A percentile compares a stretch with the other conserved stretches of the same genome.
These are phyloP conservation scores for Erpornis zantholeuca DNA, from an alignment of 2,113 vertebrate genomes.

Conservation along the genomic window DNA sequence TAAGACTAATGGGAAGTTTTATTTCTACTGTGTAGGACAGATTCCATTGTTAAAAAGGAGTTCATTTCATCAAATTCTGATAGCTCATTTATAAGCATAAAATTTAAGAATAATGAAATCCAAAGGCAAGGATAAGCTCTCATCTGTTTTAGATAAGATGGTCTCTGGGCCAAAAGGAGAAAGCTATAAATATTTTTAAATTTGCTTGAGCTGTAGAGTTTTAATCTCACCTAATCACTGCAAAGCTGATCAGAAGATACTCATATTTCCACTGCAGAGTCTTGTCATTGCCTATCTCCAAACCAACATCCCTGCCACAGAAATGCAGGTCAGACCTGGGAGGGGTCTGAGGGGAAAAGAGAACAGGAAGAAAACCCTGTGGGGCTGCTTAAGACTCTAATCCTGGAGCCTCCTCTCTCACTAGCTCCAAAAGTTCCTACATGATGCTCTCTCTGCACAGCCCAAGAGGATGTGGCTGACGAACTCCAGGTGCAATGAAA, in stretches of 20 bases:
- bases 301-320: not conserved
- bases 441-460: not conserved
- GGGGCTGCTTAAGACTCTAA: not conserved
- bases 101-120: not conserved
- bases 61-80: not conserved
- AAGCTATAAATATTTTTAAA: not conserved
- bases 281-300: not conserved
- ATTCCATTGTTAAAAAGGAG: not conserved
- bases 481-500: constrained; percentile 8
- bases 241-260: not conserved
- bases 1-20: not conserved
- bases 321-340: not conserved
- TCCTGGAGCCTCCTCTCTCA: not conserved
- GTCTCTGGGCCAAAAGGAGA: not conserved
- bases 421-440: not conserved
- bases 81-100: not conserved
- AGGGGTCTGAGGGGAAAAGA: not conserved
- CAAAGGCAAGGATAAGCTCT: not conserved
- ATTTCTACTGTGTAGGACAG: not conserved
- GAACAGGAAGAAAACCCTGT: not conserved
- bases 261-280: not conserved
- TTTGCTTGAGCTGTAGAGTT: not conserved
- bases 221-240: not conserved
- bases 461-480: not conserved
- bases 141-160: not conserved